Percentiles rank a stretch among this genome's conserved stretches.
These are phyloP conservation scores for Melopsittacus undulatus DNA, from an alignment of 2,797 vertebrate species.

Conservation along the genomic window DNA sequence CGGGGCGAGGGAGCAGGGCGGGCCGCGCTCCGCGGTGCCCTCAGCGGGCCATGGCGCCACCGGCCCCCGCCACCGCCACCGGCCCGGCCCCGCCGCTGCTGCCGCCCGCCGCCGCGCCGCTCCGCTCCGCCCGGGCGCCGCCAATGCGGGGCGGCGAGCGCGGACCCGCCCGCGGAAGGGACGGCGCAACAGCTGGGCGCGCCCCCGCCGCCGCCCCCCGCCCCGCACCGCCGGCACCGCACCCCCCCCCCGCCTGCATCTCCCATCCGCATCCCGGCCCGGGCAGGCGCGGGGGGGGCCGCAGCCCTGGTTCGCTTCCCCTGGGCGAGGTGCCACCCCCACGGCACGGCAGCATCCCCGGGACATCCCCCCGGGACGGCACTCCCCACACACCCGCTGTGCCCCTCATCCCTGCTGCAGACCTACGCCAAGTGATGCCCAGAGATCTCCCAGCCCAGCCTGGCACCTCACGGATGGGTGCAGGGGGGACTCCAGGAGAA, in stretches of 20 bases:
- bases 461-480: not conserved
- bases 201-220: conserved; percentile 56
- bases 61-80: not conserved
- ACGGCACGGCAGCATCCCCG: not conserved
- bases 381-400: accelerated
- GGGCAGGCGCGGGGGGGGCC: not conserved
- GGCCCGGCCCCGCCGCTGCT: conserved; percentile 7
- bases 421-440: not conserved
- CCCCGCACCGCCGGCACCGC: not conserved
- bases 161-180: conserved; percentile 62
- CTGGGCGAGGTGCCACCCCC: not conserved
- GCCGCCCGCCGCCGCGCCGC: conserved; percentile 17
- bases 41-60: conserved; percentile 18
- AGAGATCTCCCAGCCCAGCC: not conserved
- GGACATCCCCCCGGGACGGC: not conserved
- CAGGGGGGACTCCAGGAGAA: no score
- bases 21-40: conserved; percentile 26
- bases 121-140: conserved; percentile 30
- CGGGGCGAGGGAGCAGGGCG: conserved; percentile 16
- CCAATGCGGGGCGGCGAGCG: conserved; percentile 69
- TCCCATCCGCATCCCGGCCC: not conserved
- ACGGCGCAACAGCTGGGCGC: conserved; percentile 55
- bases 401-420: not conserved
- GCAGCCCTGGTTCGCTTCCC: not conserved
- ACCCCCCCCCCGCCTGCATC: not conserved